Percentiles rank a stretch among this genome's conserved stretches.
Conservation (phyloP, 2,797 vertebrate genomes). For the Coranthus polyacanthus region DNA sequence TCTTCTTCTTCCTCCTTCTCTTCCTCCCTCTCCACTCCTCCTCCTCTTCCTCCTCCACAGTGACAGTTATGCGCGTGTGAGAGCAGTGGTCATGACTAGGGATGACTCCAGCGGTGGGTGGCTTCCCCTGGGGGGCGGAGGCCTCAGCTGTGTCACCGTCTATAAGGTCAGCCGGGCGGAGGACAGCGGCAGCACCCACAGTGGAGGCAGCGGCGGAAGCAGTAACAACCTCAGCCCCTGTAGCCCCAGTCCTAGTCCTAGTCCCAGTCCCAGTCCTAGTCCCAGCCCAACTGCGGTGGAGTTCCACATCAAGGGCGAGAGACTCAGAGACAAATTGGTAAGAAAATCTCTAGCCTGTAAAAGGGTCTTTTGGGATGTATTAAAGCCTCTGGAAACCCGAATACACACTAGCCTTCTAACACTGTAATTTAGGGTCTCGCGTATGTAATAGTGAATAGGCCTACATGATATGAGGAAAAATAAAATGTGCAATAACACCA, state of each 20-base stretch:
- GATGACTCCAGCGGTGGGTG: slow-evolving; percentile 99
- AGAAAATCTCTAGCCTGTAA: slow-evolving; percentile 69
- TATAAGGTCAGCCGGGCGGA: slow-evolving; percentile 94
- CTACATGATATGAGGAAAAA: too few species aligned
- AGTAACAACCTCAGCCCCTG: slow-evolving; percentile 87
- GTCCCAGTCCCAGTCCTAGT: slow-evolving; percentile 75
- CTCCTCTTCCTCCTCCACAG: slow-evolving; percentile 83
- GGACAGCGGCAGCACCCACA: slow-evolving; percentile 89
- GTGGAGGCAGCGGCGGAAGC: slow-evolving; percentile 77
- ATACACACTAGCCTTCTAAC: too few species aligned
- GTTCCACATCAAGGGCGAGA: slow-evolving; percentile 97
- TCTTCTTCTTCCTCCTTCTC: neutral
- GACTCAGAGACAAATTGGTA: slow-evolving; percentile 99
- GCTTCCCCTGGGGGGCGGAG: slow-evolving; percentile 96
- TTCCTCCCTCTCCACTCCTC: slow-evolving; percentile 19
- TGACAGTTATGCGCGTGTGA: slow-evolving; percentile 98
- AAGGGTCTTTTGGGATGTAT: neutral
- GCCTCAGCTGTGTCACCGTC: slow-evolving; percentile 97
- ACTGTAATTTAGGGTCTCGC: too few species aligned
- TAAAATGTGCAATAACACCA: too few species aligned
- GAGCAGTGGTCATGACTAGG: slow-evolving; percentile 99
- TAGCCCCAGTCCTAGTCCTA: slow-evolving; percentile 79
- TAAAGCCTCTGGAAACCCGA: too few species aligned
- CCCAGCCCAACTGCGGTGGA: slow-evolving; percentile 82
- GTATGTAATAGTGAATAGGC: too few species aligned